Evolutionary conservation across 2,113 vertebrate genomes (phyloP).

Genomic region (Pycnonotus jocosus): DNA sequence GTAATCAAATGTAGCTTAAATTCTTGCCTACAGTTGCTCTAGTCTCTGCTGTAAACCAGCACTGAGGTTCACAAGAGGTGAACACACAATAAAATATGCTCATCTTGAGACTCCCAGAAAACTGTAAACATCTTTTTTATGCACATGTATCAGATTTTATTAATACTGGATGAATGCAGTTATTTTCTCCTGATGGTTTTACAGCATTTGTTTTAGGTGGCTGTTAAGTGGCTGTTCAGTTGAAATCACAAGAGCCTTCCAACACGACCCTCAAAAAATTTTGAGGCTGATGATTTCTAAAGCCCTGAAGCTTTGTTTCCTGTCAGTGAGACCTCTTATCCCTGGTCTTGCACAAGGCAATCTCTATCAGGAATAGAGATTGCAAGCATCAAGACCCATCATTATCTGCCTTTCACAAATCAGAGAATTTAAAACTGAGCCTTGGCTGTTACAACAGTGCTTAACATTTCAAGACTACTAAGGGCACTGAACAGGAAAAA

Average conservation of each 20-base stretch:
- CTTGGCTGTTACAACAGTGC: neutral
- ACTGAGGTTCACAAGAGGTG: neutral
- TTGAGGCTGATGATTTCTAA: neutral
- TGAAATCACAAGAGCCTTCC: neutral
- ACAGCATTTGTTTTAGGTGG: slow-evolving; percentile 19
- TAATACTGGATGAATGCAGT: neutral
- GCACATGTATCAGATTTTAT: neutral
- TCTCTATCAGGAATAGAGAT: neutral
- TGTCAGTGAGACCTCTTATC: neutral
- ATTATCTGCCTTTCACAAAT: slow-evolving; percentile 22
- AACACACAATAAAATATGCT: neutral
- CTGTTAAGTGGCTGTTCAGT: neutral
- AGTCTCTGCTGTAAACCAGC: neutral
- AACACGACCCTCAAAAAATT: neutral
- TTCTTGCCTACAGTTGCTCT: neutral
- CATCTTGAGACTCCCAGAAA: neutral
- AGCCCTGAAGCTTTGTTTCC: slow-evolving; percentile 3
- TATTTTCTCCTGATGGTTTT: slow-evolving; percentile 11
- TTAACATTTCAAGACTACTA: neutral
- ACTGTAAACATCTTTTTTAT: slow-evolving; percentile 15
- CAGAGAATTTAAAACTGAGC: slow-evolving; percentile 1
- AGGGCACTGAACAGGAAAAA: slow-evolving; percentile 7
- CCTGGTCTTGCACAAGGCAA: neutral
- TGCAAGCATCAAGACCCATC: neutral
- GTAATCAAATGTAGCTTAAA: neutral